A percentile compares a stretch with the other conserved stretches of the same genome.
Conservation (phyloP, 2,797 vertebrate species). For the Phrynocephalus guinanensis region DNA sequence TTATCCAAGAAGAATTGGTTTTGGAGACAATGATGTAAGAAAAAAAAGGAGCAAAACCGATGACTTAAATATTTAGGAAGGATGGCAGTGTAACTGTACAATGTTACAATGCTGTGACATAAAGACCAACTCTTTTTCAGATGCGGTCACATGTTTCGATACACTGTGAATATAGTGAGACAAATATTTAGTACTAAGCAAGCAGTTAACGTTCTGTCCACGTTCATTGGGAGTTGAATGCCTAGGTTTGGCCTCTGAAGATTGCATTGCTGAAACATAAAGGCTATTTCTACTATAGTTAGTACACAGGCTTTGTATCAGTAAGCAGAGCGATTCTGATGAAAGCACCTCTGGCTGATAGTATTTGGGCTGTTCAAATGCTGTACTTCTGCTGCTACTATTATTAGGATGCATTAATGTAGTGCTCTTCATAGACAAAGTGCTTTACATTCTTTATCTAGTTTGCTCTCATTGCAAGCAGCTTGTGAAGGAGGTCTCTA, state of each 20-base stretch:
- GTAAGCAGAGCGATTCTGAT: not conserved
- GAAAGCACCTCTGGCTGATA: constrained; percentile 12
- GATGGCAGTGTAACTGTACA: too few species aligned
- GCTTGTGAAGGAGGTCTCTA: not conserved
- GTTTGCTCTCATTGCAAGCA: not conserved
- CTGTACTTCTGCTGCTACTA: constrained; percentile 20
- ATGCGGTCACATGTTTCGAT: too few species aligned
- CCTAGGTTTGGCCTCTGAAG: not conserved
- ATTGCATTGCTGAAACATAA: not conserved
- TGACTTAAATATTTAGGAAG: not conserved
- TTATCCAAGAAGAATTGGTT: constrained; percentile 3
- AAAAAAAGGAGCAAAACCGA: too few species aligned
- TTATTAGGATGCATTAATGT: constrained; percentile 41
- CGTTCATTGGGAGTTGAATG: not conserved
- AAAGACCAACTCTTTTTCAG: not conserved
- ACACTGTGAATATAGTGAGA: not conserved
- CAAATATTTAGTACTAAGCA: not conserved
- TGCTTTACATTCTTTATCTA: not conserved
- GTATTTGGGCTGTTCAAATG: not conserved
- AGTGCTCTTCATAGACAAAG: not conserved
- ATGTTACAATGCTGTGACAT: not conserved
- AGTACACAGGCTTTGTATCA: not conserved
- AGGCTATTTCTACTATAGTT: not conserved
- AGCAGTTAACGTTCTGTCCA: not conserved
- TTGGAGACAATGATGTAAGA: not conserved